phyloP scores from a whole-genome alignment of 2,797 vertebrate genomes.

The Mergus octosetaceus region DNA sequence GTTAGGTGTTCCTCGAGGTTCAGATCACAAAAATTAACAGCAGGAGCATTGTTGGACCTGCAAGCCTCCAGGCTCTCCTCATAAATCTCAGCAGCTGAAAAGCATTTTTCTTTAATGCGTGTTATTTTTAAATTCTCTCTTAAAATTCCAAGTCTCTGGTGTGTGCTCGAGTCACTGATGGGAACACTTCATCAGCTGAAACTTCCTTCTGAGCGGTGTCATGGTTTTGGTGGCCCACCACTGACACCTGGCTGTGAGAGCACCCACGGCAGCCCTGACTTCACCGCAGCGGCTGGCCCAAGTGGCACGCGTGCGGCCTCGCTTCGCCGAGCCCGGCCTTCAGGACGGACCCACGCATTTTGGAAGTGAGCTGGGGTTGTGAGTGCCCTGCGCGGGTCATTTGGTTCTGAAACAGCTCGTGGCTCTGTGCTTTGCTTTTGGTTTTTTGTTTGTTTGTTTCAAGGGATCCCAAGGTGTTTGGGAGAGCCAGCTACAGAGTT shows the following conservation, averaged over 20 bases:
- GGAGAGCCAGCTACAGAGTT: not conserved
- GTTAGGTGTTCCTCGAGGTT: not conserved
- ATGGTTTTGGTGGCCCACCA: not conserved
- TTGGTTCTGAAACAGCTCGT: not conserved
- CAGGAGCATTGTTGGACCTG: not conserved
- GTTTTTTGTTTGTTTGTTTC: too few species aligned
- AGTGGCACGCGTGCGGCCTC: too few species aligned
- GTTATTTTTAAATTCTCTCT: not conserved
- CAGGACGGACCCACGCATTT: rapidly evolving
- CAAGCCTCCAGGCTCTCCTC: not conserved
- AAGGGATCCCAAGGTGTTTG: not conserved
- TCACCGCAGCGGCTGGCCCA: not conserved
- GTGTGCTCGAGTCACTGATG: rapidly evolving
- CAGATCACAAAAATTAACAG: not conserved
- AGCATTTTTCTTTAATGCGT: not conserved
- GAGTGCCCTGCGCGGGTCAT: rapidly evolving
- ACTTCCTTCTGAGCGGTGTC: not conserved
- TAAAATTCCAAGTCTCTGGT: too few species aligned
- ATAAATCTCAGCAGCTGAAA: not conserved
- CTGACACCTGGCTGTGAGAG: not conserved
- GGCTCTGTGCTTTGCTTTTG: not conserved
- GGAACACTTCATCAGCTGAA: not conserved
- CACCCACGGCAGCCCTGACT: not conserved
- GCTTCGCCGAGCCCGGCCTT: not conserved
- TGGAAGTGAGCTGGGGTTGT: rapidly evolving